phyloP scores from a whole-genome alignment of 92 coral and sea anemone genomes.

The Zoanthus sociatus region DNA sequence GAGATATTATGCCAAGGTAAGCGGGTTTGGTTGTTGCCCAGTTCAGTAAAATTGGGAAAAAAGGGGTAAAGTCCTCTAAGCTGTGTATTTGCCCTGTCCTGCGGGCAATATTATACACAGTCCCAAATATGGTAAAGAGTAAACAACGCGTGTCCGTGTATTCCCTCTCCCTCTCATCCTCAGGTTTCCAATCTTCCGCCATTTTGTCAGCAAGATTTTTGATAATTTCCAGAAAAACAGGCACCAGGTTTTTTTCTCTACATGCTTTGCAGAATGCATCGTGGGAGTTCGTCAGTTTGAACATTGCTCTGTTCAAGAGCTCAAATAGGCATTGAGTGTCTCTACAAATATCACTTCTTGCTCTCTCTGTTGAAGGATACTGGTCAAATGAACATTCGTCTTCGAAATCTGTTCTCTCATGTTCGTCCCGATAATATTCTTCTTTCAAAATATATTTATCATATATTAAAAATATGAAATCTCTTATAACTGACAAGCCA shows the following conservation, averaged over 20 bases:
- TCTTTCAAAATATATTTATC: not conserved
- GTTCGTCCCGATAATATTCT: constrained; percentile 14
- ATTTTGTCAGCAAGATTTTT: constrained; percentile 20
- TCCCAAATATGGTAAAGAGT: not conserved
- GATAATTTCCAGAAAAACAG: constrained; percentile 9
- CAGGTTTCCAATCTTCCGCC: constrained; percentile 21
- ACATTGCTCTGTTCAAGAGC: not conserved
- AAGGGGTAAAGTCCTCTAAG: constrained; percentile 12
- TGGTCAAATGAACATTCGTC: not conserved
- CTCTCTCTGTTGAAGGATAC: not conserved
- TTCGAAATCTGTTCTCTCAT: not conserved
- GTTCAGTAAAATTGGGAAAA: constrained; percentile 28
- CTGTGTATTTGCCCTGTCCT: constrained; percentile 13
- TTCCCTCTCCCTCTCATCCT: not conserved
- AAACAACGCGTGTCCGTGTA: not conserved
- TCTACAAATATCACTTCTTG: not conserved
- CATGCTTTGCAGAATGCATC: constrained; percentile 33
- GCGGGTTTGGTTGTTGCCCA: constrained; percentile 61
- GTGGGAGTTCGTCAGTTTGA: constrained; percentile 14
- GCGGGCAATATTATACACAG: constrained; percentile 38
- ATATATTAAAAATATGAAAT: constrained; percentile 1
- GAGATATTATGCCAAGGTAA: constrained; percentile 27
- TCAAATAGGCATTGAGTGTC: not conserved
- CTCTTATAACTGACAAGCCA: constrained; percentile 27
- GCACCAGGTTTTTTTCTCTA: constrained; percentile 26